A percentile compares a stretch with the other conserved stretches of the same genome.
These are phyloP conservation scores for Brassicogethes aeneus DNA, from an alignment of 2,888 invertebrate genomes.

Conservation along the genomic window DNA sequence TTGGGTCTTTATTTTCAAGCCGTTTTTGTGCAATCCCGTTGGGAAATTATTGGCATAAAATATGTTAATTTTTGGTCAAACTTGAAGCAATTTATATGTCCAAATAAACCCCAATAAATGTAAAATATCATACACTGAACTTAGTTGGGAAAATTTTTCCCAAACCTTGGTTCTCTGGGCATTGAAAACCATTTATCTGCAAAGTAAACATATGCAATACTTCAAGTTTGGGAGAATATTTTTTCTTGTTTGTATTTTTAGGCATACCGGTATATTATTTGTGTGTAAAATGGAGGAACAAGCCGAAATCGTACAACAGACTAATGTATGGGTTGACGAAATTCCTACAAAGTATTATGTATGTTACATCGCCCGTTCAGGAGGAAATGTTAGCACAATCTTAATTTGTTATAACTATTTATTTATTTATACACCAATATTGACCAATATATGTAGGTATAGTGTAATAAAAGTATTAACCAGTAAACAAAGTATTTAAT, in stretches of 20 bases:
- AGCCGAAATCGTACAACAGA: conserved; percentile 48
- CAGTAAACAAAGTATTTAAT: conserved; percentile 5
- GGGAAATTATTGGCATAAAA: too few species aligned
- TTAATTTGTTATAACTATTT: conserved; percentile 18
- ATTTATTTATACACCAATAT: conserved; percentile 2
- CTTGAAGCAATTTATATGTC: too few species aligned
- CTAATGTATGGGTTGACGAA: conserved; percentile 45
- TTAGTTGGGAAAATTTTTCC: too few species aligned
- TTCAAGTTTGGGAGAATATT: neutral
- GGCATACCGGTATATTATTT: conserved; percentile 76
- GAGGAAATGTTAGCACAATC: conserved; percentile 44
- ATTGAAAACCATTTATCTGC: too few species aligned
- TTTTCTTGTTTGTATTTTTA: conserved; percentile 30
- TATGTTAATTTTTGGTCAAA: too few species aligned
- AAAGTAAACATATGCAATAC: too few species aligned
- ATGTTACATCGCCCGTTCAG: conserved; percentile 55
- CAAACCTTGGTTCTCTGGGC: too few species aligned
- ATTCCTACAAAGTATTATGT: conserved; percentile 53
- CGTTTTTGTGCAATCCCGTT: too few species aligned
- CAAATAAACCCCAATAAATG: too few species aligned
- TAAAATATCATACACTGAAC: too few species aligned
- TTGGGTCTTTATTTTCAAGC: too few species aligned
- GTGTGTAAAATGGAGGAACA: conserved; percentile 56
- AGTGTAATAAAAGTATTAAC: neutral
- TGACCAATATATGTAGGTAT: conserved; percentile 1